These are phyloP conservation scores for Alces alces DNA, from an alignment of 2,113 vertebrate genomes.

Conservation along the genomic window DNA sequence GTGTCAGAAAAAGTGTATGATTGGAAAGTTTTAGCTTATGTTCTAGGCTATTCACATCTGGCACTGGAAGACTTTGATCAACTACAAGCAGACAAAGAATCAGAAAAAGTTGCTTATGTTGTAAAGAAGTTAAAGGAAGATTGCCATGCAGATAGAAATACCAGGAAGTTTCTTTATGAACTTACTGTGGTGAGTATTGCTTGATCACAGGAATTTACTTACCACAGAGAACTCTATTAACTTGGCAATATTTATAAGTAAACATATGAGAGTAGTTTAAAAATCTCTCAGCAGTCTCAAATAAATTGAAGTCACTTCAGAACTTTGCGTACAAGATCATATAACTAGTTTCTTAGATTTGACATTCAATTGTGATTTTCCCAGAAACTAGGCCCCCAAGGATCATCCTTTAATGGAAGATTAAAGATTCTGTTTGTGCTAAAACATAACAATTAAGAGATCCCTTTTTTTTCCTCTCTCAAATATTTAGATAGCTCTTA, in stretches of 20 bases:
- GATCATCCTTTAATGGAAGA: background rate
- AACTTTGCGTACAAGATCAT: background rate
- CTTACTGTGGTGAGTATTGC: conserved; percentile 89
- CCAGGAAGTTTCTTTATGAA: conserved; percentile 92
- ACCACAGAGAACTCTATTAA: background rate
- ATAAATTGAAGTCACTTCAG: background rate
- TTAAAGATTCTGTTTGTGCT: conserved; percentile 1
- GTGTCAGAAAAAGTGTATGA: conserved; percentile 89
- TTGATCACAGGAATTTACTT: conserved; percentile 16
- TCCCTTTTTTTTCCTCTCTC: background rate
- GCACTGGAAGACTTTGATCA: conserved; percentile 81
- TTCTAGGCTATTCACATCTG: conserved; percentile 87
- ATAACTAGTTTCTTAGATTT: background rate
- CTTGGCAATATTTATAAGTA: background rate
- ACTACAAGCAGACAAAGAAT: conserved; percentile 82
- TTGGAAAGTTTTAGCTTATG: conserved; percentile 90
- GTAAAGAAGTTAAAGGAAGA: conserved; percentile 96
- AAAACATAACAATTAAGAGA: background rate
- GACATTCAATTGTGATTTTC: background rate
- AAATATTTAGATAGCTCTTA: conserved; percentile 29
- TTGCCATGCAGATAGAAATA: conserved; percentile 88
- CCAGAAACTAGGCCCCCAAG: background rate
- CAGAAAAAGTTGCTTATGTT: conserved; percentile 90
- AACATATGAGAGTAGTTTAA: background rate
- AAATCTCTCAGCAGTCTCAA: background rate